Evolutionary conservation across 2,888 invertebrate species (phyloP), one percentile per base, ranked within the genome.

Genomic region (Volucella zonaria): DNA sequence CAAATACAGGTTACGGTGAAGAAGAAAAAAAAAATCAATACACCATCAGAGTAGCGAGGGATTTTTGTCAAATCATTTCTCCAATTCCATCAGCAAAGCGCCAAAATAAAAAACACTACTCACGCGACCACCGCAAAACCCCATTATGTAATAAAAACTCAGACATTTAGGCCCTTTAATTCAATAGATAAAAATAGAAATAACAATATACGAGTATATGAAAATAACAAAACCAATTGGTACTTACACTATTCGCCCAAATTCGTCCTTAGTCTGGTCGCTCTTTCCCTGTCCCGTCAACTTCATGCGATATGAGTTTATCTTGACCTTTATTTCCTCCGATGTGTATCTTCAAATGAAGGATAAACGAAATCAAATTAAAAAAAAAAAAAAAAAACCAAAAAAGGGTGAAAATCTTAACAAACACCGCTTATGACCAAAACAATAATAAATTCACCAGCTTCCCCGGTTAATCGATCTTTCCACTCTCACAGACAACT

Each of bases 271-370:
- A 58, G 95, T 93, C 89, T 94, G 93, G 89, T 95, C 92, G 87
- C 93, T 90, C 89, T 92, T 91, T 89, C 92, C 90, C 87, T 90
- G 94, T 91, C 96, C 95, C 92, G 96, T 94, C 89, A 99, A 93
- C 94, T 97, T 96, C 89, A 95, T 95, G 78, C 99, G 94, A 93
- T 97, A 99, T 70, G 96, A 95, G 78, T 96, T 95, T 87, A 99
- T 97, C 90, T 98, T 97, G 89, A 94, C 94, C 87, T 95, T 95
- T 86, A 99, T 96, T 90, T 97, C 97, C 89, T 96, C 96, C 89
- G 95, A 94, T 67, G 95, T 94, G 91, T 96, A 97, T 92, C 98
- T 97, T 92, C 89, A 93, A 92, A 92, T 90, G 92, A 92, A 38
- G 51, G 12, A 52, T 31, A 81, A 58, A 42, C 18, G 18, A 76